Conservation (phyloP, 92 coral and sea anemone species). For the Parazoanthus swiftii region DNA sequence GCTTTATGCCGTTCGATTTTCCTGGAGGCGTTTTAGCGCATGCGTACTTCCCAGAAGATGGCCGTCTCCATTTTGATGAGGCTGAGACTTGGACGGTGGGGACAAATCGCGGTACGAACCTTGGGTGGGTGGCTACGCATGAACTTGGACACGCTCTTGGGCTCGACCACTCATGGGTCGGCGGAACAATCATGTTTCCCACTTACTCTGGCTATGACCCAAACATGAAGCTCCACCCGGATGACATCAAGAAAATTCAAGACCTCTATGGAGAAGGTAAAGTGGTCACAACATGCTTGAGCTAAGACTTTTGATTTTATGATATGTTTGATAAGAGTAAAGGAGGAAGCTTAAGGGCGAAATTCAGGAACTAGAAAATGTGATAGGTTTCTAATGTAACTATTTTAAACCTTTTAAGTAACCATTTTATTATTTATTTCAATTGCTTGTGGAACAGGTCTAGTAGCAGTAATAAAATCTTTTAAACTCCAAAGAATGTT, state of each 20-base stretch:
- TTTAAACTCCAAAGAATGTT: no score
- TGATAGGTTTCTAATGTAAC: no score
- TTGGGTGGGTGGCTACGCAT: conserved; percentile 2
- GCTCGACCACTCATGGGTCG: conserved; percentile 9
- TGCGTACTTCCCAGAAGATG: conserved; percentile 8
- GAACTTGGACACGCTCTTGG: background rate
- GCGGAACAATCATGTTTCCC: background rate
- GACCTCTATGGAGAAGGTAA: background rate
- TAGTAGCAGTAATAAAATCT: no score
- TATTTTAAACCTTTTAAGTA: no score
- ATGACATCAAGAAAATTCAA: conserved; percentile 5
- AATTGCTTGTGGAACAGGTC: no score
- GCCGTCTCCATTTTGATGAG: background rate
- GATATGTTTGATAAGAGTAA: no score
- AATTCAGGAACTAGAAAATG: no score
- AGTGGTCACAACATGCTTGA: background rate
- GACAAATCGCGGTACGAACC: background rate
- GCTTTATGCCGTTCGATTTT: background rate
- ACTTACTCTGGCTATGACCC: conserved; percentile 1
- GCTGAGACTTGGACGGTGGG: background rate
- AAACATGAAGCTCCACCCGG: conserved; percentile 16
- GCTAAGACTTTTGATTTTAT: background rate
- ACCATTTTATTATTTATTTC: no score
- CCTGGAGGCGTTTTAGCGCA: conserved; percentile 11
- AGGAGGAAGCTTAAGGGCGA: no score